These are phyloP conservation scores for Eleutherodactylus coqui DNA, from an alignment of 2,797 vertebrate species.

Conservation along the genomic window DNA sequence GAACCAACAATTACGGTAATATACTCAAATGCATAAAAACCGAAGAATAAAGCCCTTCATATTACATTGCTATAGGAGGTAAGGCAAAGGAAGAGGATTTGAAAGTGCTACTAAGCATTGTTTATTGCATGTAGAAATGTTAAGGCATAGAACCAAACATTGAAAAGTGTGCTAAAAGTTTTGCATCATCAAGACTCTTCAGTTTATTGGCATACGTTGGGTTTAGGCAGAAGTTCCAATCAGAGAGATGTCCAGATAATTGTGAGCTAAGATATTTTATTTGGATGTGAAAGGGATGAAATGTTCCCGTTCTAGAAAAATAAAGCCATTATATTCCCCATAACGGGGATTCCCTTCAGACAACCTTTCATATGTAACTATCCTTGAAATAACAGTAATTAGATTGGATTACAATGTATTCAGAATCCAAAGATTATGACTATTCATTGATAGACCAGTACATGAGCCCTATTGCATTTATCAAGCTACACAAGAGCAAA, in stretches of 20 bases:
- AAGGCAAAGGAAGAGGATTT: neutral
- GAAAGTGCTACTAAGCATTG: neutral
- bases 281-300: neutral
- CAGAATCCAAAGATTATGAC: neutral
- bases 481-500: neutral
- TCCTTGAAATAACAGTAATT: neutral
- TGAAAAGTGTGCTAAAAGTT: neutral
- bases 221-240: conserved; percentile 1
- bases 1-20: neutral
- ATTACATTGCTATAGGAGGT: neutral
- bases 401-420: neutral
- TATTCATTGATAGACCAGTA: neutral
- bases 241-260: neutral
- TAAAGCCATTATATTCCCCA: neutral
- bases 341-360: conserved; percentile 15
- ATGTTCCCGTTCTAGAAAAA: neutral
- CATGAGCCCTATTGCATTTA: neutral
- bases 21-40: neutral
- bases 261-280: neutral
- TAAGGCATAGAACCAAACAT: neutral
- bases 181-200: neutral
- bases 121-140: neutral
- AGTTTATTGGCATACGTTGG: neutral
- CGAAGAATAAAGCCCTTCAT: no score
- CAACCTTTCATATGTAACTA: neutral